Base-by-base conservation (phyloP, 1,140 invertebrate genomes). In the Lamellibrachia luymesi region DNA sequence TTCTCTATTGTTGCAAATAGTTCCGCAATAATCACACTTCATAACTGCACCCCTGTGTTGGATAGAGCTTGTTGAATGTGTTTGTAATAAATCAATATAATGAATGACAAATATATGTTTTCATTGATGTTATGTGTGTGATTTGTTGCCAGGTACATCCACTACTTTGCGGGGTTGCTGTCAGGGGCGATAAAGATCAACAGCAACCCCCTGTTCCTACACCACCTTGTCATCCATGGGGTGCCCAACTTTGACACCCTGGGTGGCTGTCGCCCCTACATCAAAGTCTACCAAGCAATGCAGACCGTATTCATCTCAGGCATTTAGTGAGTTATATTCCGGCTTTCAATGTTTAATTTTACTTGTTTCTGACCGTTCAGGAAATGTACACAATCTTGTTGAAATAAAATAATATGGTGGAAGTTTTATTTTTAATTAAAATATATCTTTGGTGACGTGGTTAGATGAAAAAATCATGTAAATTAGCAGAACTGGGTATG, bases 111-210 rank as follows among this genome's bases (percentile, higher is more conserved):
- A 6, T 17, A 56, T 56, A 6, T 56, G 52, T 56, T 56, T 6
- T 8, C 25, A 91, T 50, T 91, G 51, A 38, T 38, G 38, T 38
- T 38, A 38, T 38, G 13, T 91, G 27, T 91, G 51, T 22, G 25
- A 5, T 93, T 13, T 80, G 50, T 27, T 92, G 50, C 89, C 97
- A 98, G 98, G 96, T 99, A 99, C 96, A 97, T 98, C 56, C 97
- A 98, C 94, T 98, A 98, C 96, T 99, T 99, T 96, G 97, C 98
- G 92, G 98, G 98, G n/a, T 96, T 99, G 50, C 97, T 99, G 50
- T 98, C 98, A 4, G 98, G 98, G 92, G 97, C 97, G 94, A 98
- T 98, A 94, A 97, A 97, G 94, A 98, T 99, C 95, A 99, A 98
- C 96, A 97, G 98, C 50, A 97, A 97, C 52, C 98, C 98, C 10